phyloP scores from a whole-genome alignment of 2,888 invertebrate genomes.

The Drosophila atripex region DNA sequence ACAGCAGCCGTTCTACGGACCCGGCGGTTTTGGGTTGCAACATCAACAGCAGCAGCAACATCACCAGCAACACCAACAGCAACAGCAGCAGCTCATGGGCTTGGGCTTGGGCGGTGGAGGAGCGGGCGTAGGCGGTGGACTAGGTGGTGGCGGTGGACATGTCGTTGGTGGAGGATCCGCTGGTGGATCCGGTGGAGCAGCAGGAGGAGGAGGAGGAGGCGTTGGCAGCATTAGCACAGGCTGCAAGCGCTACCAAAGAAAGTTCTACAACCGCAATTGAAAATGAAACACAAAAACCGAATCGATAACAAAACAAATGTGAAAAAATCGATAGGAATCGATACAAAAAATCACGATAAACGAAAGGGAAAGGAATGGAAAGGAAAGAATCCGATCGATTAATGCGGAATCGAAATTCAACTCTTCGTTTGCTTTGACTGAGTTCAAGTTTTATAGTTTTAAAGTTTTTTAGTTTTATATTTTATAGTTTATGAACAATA shows the following conservation, averaged over 20 bases:
- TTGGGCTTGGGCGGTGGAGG: slow-evolving; percentile 36
- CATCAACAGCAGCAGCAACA: slow-evolving; percentile 58
- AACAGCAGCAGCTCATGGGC: slow-evolving; percentile 61
- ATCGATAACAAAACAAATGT: neutral
- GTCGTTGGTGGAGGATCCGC: slow-evolving; percentile 24
- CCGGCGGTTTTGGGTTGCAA: slow-evolving; percentile 52
- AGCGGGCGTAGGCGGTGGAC: slow-evolving; percentile 26
- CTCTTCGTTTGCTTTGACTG: slow-evolving; percentile 75
- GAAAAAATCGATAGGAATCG: neutral
- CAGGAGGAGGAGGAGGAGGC: slow-evolving; percentile 57
- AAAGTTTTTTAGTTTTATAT: slow-evolving; percentile 8
- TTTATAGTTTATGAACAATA: slow-evolving; percentile 21
- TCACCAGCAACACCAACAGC: slow-evolving; percentile 54
- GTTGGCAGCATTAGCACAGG: slow-evolving; percentile 72
- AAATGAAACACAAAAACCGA: slow-evolving; percentile 7
- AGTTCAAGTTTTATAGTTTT: slow-evolving; percentile 64
- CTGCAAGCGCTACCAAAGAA: slow-evolving; percentile 83
- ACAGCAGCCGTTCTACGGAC: slow-evolving; percentile 61
- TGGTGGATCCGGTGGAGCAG: slow-evolving; percentile 8
- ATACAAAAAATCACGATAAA: neutral
- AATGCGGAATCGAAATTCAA: slow-evolving; percentile 43
- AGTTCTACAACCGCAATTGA: slow-evolving; percentile 81
- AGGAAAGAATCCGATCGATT: slow-evolving; percentile 1
- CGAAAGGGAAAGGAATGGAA: neutral
- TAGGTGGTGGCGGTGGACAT: slow-evolving; percentile 24